Percentiles rank a stretch among this genome's conserved stretches.
Evolutionary conservation across 2,797 vertebrate genomes (phyloP).

Genomic region (Avahi laniger): DNA sequence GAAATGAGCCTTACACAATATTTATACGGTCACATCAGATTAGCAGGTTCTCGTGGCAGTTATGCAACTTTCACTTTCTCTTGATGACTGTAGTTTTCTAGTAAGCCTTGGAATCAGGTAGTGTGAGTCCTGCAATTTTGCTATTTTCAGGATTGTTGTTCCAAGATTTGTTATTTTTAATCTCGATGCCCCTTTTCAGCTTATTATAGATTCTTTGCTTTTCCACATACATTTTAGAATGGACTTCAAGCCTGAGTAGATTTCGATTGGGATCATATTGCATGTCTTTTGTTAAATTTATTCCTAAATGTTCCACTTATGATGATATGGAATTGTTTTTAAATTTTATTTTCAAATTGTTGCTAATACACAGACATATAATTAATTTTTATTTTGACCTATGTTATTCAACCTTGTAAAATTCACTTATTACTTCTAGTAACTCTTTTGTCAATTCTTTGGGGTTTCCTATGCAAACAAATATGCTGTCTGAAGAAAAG

Average conservation of each 20-base stretch:
- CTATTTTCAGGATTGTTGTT: neutral
- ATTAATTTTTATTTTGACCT: neutral
- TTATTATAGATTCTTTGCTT: neutral
- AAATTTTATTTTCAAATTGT: neutral
- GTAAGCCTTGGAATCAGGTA: neutral
- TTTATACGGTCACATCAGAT: neutral
- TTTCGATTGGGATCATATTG: neutral
- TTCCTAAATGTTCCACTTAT: neutral
- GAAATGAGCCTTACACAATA: neutral
- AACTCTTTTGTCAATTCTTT: neutral
- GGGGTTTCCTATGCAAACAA: neutral
- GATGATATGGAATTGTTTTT: neutral
- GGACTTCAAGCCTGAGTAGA: neutral
- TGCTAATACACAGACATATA: neutral
- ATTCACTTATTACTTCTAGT: neutral
- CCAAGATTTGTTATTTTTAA: neutral
- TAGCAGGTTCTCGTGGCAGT: neutral
- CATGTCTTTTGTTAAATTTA: neutral
- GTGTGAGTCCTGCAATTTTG: neutral
- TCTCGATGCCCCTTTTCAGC: neutral
- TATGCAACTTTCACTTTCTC: neutral
- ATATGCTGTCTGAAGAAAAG: neutral
- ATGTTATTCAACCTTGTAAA: neutral
- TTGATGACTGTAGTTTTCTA: neutral
- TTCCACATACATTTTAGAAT: neutral